Evolutionary conservation across 2,888 invertebrate genomes (phyloP).

Genomic region (Drosophila anceps): DNA sequence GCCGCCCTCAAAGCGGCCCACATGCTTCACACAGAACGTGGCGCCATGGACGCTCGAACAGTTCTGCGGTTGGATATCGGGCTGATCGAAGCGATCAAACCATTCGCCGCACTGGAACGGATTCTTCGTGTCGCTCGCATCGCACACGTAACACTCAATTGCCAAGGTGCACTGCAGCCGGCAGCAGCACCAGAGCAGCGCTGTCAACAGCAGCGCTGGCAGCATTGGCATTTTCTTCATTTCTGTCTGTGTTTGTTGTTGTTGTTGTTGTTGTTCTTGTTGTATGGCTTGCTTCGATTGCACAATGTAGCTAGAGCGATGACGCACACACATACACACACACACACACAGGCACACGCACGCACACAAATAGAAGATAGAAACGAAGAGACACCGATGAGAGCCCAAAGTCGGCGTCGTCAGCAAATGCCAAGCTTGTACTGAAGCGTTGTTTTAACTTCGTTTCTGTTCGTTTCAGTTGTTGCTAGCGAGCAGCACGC

Average conservation of each 20-base stretch:
- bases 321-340: slow-evolving; percentile 40
- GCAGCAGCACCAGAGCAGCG: slow-evolving; percentile 44
- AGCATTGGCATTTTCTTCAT: slow-evolving; percentile 24
- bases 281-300: slow-evolving; percentile 32
- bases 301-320: slow-evolving; percentile 45
- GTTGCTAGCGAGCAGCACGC: slow-evolving; percentile 24
- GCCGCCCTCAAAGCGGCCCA: slow-evolving; percentile 96
- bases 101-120: slow-evolving; percentile 95
- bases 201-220: slow-evolving; percentile 29
- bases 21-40: slow-evolving; percentile 96
- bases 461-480: slow-evolving; percentile 74
- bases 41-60: slow-evolving; percentile 94
- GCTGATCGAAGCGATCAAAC: slow-evolving; percentile 88
- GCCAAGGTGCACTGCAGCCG: slow-evolving; percentile 85
- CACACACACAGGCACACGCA: slow-evolving; percentile 24
- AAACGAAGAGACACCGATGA: slow-evolving; percentile 29
- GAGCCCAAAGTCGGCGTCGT: slow-evolving; percentile 54
- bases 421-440: slow-evolving; percentile 81
- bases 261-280: slow-evolving; percentile 1
- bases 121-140: slow-evolving; percentile 90
- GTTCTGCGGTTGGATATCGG: slow-evolving; percentile 89
- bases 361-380: slow-evolving; percentile 21
- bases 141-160: slow-evolving; percentile 95
- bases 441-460: slow-evolving; percentile 73
- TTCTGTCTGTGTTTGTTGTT: neutral